A percentile compares a stretch with the other conserved stretches of the same genome.
Conservation (phyloP, 2,113 vertebrate genomes). For the Cyphomyrus discorhynchus region DNA sequence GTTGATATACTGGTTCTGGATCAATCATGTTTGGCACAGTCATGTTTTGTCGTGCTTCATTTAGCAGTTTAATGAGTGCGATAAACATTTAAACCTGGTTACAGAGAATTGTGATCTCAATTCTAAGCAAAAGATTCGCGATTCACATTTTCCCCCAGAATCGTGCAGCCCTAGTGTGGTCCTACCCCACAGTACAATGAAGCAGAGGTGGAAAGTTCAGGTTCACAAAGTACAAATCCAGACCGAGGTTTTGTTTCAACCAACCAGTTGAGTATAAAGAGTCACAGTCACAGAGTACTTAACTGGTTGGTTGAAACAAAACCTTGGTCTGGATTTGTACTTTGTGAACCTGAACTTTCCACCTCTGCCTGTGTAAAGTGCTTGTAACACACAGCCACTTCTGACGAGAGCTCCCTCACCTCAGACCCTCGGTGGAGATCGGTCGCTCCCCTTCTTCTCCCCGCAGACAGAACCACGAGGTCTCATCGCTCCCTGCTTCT, state of each 20-base stretch:
- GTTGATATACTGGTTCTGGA: too few relatives aligned
- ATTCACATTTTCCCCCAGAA: too few relatives aligned
- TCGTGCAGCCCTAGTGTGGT: neutral
- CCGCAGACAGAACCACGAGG: neutral
- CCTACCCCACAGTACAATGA: neutral
- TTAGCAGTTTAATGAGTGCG: too few relatives aligned
- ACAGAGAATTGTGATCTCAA: too few relatives aligned
- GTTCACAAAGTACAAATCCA: neutral
- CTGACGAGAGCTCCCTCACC: neutral
- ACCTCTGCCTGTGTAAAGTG: neutral
- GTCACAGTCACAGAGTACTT: neutral
- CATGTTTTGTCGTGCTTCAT: too few relatives aligned
- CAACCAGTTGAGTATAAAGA: neutral
- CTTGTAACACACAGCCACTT: neutral
- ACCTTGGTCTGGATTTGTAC: neutral
- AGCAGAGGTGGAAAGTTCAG: neutral
- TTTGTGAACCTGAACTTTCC: neutral
- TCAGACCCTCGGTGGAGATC: neutral
- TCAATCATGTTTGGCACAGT: too few relatives aligned
- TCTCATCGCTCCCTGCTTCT: slow-evolving; percentile 30
- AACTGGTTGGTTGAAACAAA: neutral
- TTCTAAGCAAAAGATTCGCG: too few relatives aligned
- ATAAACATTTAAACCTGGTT: too few relatives aligned
- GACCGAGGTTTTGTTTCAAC: neutral
- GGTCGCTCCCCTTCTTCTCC: neutral